A percentile compares a stretch with the other conserved stretches of the same genome.
These are phyloP conservation scores for Calcarius lapponicus DNA, from an alignment of 2,797 vertebrate species.

Conservation along the genomic window DNA sequence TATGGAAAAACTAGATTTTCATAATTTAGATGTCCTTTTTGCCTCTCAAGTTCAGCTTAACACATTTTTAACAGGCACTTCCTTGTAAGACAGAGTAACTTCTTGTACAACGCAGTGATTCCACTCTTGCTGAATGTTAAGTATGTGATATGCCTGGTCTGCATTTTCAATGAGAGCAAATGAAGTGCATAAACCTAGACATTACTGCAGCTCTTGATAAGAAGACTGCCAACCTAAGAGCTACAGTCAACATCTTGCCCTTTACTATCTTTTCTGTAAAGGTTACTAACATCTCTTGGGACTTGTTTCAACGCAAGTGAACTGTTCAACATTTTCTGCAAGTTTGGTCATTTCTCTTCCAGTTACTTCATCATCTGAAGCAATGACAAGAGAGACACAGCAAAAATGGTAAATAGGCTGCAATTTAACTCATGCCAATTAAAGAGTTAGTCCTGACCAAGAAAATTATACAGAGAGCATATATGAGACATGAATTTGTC, in stretches of 20 bases:
- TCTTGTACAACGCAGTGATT: constrained; percentile 15
- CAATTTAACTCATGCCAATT: background rate
- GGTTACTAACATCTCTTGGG: constrained; percentile 12
- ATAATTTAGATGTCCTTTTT: constrained; percentile 46
- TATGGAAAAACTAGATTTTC: constrained; percentile 8
- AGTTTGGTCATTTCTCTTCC: background rate
- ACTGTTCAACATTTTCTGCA: constrained; percentile 20
- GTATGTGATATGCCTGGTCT: constrained; percentile 10
- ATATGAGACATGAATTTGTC: background rate
- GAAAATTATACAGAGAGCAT: background rate
- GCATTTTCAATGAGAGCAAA: constrained; percentile 64
- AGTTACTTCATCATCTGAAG: background rate
- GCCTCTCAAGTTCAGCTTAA: constrained; percentile 32
- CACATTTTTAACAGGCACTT: constrained; percentile 33
- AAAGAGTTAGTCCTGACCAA: background rate
- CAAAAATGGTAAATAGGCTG: background rate
- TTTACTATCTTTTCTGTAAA: constrained; percentile 41
- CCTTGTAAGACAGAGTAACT: constrained; percentile 43
- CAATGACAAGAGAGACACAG: background rate
- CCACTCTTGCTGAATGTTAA: constrained; percentile 35
- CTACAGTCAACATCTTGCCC: background rate
- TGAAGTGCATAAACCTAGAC: constrained; percentile 37
- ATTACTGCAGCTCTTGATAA: constrained; percentile 51
- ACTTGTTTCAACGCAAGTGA: background rate
- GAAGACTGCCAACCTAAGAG: constrained; percentile 14